A percentile compares a stretch with the other conserved stretches of the same genome.
phyloP scores from a whole-genome alignment of 30 jellyfish, hydroid and myxozoan genomes.

The Hydractinia echinata region DNA sequence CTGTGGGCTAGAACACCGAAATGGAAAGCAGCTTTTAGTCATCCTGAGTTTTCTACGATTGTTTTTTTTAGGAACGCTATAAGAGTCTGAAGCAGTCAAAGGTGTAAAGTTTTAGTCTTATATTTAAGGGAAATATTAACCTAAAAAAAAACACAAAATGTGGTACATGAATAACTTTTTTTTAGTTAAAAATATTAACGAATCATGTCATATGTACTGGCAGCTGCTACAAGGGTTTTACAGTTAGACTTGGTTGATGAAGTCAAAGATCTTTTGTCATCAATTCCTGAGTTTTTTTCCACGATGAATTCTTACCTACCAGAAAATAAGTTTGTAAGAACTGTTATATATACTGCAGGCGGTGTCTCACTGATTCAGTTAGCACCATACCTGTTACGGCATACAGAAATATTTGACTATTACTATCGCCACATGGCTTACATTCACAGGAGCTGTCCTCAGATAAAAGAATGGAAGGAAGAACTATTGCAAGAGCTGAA shows the following conservation, averaged over 20 bases:
- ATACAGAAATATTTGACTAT: constrained; percentile 3
- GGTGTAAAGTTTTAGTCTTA: too few relatives aligned
- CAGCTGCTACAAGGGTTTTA: neutral
- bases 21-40: too few relatives aligned
- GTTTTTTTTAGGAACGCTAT: too few relatives aligned
- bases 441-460: constrained; percentile 17
- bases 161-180: too few relatives aligned
- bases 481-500: neutral
- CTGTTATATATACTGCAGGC: neutral
- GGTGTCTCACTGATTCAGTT: neutral
- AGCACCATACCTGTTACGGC: constrained; percentile 6
- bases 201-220: neutral
- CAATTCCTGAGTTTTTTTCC: constrained; percentile 20
- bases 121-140: too few relatives aligned
- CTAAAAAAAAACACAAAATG: too few relatives aligned
- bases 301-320: constrained; percentile 21
- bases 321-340: constrained; percentile 1
- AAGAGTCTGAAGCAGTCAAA: too few relatives aligned
- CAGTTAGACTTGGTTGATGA: constrained; percentile 8
- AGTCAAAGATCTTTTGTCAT: neutral
- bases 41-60: too few relatives aligned
- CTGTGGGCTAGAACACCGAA: too few relatives aligned
- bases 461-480: neutral
- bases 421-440: constrained; percentile 15
- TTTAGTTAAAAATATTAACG: neutral